These are phyloP conservation scores for Lycia hirtaria DNA, from an alignment of 2,888 invertebrate species.

Conservation along the genomic window DNA sequence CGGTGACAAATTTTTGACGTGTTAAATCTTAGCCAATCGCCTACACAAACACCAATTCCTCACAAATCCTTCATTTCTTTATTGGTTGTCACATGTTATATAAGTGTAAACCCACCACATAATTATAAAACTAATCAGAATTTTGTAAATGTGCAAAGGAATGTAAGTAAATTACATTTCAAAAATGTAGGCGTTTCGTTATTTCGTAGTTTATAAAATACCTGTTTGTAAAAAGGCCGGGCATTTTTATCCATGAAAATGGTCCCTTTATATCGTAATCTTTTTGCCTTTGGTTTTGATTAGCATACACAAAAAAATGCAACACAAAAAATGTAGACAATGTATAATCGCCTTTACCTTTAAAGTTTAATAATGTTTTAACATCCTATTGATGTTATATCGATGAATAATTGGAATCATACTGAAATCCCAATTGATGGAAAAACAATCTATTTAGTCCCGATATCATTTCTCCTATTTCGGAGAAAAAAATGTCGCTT, in stretches of 20 bases:
- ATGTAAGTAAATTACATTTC: neutral
- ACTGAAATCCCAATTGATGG: no score
- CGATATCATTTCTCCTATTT: no score
- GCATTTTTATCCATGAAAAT: neutral
- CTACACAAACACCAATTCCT: neutral
- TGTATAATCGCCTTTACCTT: no score
- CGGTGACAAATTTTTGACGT: no score
- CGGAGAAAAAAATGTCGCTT: no score
- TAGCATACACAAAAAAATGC: neutral
- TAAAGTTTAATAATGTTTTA: no score
- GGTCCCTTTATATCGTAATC: constrained; percentile 8
- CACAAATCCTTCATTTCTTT: neutral
- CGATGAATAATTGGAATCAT: neutral
- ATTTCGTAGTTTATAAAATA: neutral
- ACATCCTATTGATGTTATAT: neutral
- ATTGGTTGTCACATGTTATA: neutral
- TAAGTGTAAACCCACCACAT: neutral
- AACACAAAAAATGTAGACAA: no score
- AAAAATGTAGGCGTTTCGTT: constrained; percentile 1
- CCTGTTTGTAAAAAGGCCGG: constrained; percentile 2
- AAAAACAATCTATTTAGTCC: no score
- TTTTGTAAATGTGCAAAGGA: constrained; percentile 1
- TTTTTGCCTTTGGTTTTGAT: neutral
- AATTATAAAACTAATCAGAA: neutral
- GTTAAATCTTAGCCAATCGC: no score